phyloP scores from a whole-genome alignment of 1,140 invertebrate genomes.

The Drosophila arawakana region DNA sequence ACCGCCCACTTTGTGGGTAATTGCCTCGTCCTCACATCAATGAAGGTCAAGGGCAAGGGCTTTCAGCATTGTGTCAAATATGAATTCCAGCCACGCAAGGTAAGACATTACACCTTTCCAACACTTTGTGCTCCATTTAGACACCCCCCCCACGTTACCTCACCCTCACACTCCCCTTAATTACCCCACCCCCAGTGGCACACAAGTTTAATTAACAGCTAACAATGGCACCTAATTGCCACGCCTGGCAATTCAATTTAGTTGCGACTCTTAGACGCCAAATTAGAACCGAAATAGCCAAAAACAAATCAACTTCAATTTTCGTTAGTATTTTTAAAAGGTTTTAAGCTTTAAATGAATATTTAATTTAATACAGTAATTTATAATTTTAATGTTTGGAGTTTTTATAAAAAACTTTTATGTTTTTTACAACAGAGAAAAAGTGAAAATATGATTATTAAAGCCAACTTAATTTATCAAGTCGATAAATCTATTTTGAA shows the following conservation, averaged over 20 bases:
- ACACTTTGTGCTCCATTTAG: background rate
- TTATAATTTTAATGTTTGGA: too few relatives aligned
- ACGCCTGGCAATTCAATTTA: background rate
- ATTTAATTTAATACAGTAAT: too few relatives aligned
- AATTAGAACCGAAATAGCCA: background rate
- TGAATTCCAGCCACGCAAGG: slow-evolving; percentile 99
- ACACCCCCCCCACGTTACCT: background rate
- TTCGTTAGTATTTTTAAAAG: background rate
- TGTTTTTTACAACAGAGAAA: too few relatives aligned
- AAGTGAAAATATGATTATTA: too few relatives aligned
- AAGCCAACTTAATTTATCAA: too few relatives aligned
- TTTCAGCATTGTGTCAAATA: slow-evolving; percentile 99
- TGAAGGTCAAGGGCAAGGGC: slow-evolving; percentile 99
- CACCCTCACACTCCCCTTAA: background rate
- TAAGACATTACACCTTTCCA: slow-evolving; percentile 77
- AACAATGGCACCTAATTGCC: background rate
- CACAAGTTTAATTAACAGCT: slow-evolving; percentile 38
- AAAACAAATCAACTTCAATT: background rate
- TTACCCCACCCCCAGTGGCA: background rate
- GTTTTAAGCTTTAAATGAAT: too few relatives aligned
- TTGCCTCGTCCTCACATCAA: slow-evolving; percentile 98
- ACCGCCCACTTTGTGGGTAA: slow-evolving; percentile 99
- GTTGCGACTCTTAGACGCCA: background rate
- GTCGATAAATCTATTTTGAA: too few relatives aligned
- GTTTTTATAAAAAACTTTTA: too few relatives aligned